Conservation (phyloP, 2,113 vertebrate genomes). For the Morone chrysops region DNA sequence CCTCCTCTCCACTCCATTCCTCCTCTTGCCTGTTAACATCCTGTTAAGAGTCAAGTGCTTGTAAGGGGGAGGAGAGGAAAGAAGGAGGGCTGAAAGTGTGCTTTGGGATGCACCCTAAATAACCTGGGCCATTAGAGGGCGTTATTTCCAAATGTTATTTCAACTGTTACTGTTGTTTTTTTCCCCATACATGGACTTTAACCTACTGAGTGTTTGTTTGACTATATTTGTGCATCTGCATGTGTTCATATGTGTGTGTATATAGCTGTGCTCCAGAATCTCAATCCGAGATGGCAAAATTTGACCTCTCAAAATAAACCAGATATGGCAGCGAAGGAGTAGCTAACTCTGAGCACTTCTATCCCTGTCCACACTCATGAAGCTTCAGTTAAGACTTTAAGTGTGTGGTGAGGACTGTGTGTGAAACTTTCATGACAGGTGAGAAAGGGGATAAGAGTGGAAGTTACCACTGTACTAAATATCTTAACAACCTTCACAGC, state of each 20-base stretch:
- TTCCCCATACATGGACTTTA: neutral
- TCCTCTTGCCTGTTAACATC: neutral
- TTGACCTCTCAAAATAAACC: conserved; percentile 52
- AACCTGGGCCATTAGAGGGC: conserved; percentile 55
- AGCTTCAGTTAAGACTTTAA: neutral
- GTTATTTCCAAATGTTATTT: conserved; percentile 40
- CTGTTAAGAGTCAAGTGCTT: neutral
- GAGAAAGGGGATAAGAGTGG: neutral
- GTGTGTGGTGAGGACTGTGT: neutral
- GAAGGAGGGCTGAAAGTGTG: neutral
- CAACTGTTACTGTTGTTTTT: neutral
- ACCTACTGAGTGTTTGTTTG: neutral
- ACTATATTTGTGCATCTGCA: neutral
- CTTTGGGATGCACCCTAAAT: neutral
- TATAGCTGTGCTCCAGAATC: conserved; percentile 48
- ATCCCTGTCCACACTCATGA: neutral
- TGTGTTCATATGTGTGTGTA: neutral
- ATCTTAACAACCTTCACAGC: conserved; percentile 13
- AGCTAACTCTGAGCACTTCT: neutral
- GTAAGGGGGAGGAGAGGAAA: neutral
- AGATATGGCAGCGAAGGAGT: conserved; percentile 16
- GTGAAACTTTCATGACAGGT: neutral
- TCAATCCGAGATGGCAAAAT: conserved; percentile 18
- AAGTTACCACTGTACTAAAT: conserved; percentile 15
- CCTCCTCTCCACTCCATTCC: neutral